Base-by-base conservation (phyloP, 2,888 invertebrate species). In the Dryobota labecula region DNA sequence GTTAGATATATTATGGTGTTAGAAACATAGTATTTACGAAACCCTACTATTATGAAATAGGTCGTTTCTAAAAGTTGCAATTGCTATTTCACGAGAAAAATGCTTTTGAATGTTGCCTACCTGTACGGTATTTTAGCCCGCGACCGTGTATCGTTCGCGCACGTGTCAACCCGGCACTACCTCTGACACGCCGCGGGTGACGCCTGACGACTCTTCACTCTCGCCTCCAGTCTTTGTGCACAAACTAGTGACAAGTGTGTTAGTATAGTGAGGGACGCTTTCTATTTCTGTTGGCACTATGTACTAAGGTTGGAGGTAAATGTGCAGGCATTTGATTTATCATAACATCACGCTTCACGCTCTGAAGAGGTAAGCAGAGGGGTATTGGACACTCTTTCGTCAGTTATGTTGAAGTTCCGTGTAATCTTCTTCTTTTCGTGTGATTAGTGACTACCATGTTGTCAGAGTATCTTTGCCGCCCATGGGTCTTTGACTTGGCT, bases 121-220 rank as follows among this genome's bases (percentile, higher is more conserved):
- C 0, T 33, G 6, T 33, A 33, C 4, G 6, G 4, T 36, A 43
- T 5, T 15, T 61, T 47, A 0, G 18, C 15, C n/a, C 7, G 4
- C 51, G 15, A 20, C 1, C 30, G 36, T 2, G 2, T 18, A 51
- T 20, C 2, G 24, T 33, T 13, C 47, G 11, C 56, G 1, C 41
- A 24, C 13, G 24, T 58, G 57, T 57, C 20, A 2, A 6, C 43
- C 6, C 13, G 27, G 2, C 53, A 33, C 45, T 47, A 54, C 0
- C 0, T 38, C 24, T 7, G 2, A 11, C 68, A 0, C 3, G 70
- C 58, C 33, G 45, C 58, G 41, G 70, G 78, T 41, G 58, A 70
- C 53, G 8, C 8, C n/a, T 43, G 78, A 77, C 15, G 41, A 24
- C 78, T 47, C 77, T 77, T n/a, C 18, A 71, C n/a, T 6, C n/a